Evolutionary conservation across 2,888 invertebrate species (phyloP).

Genomic region (Galerucella pusilla): DNA sequence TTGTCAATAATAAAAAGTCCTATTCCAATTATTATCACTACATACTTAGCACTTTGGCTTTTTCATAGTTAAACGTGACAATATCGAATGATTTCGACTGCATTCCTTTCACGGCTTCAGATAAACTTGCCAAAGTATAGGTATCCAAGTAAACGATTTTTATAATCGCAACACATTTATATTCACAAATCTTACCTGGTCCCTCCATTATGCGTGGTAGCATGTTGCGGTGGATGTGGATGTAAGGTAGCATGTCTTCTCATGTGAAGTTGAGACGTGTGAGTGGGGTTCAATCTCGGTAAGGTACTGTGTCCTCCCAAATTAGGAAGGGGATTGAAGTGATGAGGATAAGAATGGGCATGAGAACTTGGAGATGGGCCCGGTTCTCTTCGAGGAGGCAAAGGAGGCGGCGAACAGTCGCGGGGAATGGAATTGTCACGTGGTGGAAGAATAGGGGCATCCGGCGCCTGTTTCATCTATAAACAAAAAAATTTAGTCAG

Average conservation of each 20-base stretch:
- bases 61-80: no score
- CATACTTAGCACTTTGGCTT: no score
- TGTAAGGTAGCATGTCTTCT: constrained; percentile 67
- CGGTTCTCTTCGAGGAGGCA: constrained; percentile 62
- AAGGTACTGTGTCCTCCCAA: constrained; percentile 58
- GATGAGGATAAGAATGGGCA: constrained; percentile 43
- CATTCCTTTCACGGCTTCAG: no score
- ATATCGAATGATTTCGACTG: no score
- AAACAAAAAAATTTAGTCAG: constrained; percentile 35
- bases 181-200: constrained; percentile 54
- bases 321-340: constrained; percentile 44
- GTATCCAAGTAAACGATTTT: no score
- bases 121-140: no score
- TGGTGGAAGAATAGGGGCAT: constrained; percentile 77
- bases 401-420: constrained; percentile 63
- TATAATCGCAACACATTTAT: no score
- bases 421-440: constrained; percentile 75
- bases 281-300: constrained; percentile 67
- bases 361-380: constrained; percentile 58
- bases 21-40: no score
- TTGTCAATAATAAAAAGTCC: no score
- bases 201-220: constrained; percentile 56
- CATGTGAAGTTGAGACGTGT: constrained; percentile 70
- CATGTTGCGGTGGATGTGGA: constrained; percentile 34
- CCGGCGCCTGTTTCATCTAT: constrained; percentile 72